Conservation (phyloP, 92 coral and sea anemone genomes). For the Palythoa caribaeorum region DNA sequence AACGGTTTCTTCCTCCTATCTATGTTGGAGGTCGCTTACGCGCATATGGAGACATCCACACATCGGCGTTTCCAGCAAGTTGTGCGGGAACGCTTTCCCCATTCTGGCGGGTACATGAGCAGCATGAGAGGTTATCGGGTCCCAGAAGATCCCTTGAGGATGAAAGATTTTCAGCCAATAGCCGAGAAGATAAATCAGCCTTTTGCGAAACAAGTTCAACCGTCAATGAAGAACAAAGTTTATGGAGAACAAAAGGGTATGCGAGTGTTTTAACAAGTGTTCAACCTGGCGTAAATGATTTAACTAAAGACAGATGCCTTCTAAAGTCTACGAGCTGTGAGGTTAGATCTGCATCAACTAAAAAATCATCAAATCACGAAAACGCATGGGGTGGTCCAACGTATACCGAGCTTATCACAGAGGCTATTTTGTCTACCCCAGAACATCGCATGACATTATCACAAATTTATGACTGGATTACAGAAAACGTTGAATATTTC, state of each 20-base stretch:
- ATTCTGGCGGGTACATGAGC: constrained; percentile 4
- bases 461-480: constrained; percentile 47
- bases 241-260: neutral
- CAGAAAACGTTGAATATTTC: constrained; percentile 40
- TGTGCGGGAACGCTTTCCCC: constrained; percentile 3
- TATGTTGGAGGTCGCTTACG: constrained; percentile 20
- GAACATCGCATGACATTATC: constrained; percentile 42
- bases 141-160: neutral
- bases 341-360: neutral
- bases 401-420: constrained; percentile 45
- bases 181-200: neutral
- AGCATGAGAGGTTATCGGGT: neutral
- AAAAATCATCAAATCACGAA: constrained; percentile 36
- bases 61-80: constrained; percentile 10
- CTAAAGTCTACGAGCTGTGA: constrained; percentile 20
- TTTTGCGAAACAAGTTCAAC: neutral
- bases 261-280: neutral
- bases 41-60: neutral
- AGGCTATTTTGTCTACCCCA: constrained; percentile 47
- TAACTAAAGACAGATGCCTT: constrained; percentile 2
- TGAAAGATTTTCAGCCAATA: neutral
- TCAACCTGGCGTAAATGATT: neutral
- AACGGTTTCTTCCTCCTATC: constrained; percentile 31
- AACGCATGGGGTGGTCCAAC: constrained; percentile 50
- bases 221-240: neutral